A percentile compares a stretch with the other conserved stretches of the same genome.
These are phyloP conservation scores for Myrmophylax atrothorax DNA, from an alignment of 2,113 vertebrate species.

Conservation along the genomic window DNA sequence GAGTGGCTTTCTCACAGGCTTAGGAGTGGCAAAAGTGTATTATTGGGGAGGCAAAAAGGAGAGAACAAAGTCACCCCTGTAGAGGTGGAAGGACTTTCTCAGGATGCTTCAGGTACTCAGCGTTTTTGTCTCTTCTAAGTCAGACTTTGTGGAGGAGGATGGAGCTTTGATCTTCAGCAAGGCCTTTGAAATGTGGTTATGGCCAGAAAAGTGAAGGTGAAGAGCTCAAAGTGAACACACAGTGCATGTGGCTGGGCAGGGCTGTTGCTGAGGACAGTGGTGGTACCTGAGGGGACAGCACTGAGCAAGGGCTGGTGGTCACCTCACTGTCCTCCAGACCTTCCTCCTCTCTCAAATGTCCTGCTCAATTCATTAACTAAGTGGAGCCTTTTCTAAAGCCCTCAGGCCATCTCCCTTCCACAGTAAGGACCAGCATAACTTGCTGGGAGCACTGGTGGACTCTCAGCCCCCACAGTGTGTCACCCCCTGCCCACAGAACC, in stretches of 20 bases:
- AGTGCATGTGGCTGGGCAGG: background rate
- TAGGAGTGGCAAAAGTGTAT: background rate
- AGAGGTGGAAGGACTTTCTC: background rate
- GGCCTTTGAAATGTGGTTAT: slow-evolving; percentile 74
- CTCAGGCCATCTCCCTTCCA: background rate
- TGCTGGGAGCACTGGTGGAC: background rate
- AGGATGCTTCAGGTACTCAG: slow-evolving; percentile 15
- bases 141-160: slow-evolving; percentile 67
- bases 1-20: background rate
- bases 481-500: background rate
- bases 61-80: background rate
- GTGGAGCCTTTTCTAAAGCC: background rate
- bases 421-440: background rate
- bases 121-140: slow-evolving; percentile 17
- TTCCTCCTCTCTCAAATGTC: background rate
- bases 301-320: background rate
- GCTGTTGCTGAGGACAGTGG: background rate
- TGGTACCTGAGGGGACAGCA: background rate
- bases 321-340: background rate
- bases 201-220: slow-evolving; percentile 57
- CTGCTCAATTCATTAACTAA: background rate
- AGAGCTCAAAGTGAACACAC: slow-evolving; percentile 37
- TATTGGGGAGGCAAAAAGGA: background rate
- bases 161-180: slow-evolving; percentile 71
- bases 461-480: background rate